These are phyloP conservation scores for Hylaea fasciaria DNA, from an alignment of 2,888 invertebrate species.

Conservation along the genomic window DNA sequence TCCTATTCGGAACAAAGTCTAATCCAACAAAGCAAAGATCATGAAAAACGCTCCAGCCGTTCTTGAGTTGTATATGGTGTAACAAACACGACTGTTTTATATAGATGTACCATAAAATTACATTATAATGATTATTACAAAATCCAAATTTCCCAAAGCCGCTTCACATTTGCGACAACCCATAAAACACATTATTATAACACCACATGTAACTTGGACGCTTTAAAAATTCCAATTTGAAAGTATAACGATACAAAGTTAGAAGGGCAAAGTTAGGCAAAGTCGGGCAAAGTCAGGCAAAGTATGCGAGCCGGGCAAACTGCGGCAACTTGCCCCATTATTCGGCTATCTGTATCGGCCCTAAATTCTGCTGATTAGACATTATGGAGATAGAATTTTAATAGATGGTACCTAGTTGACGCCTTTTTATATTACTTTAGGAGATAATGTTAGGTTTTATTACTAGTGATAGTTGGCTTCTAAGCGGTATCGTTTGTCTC, in stretches of 20 bases:
- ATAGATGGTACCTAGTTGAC: conserved; percentile 21
- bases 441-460: conserved; percentile 10
- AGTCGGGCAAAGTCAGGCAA: conserved; percentile 14
- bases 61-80: no score
- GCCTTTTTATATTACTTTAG: conserved; percentile 9
- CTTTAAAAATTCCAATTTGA: conserved; percentile 33
- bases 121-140: no score
- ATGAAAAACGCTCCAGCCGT: no score
- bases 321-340: conserved; percentile 31
- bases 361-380: conserved; percentile 31
- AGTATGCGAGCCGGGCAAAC: conserved; percentile 20
- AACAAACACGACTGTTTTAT: no score
- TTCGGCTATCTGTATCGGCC: conserved; percentile 27
- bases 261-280: conserved; percentile 19
- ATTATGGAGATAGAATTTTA: conserved; percentile 16
- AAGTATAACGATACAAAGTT: conserved; percentile 27
- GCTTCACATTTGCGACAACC: not conserved
- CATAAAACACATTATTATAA: conserved; percentile 24
- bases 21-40: no score
- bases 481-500: no score
- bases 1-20: no score
- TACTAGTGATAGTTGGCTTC: not conserved
- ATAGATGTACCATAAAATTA: no score
- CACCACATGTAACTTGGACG: conserved; percentile 22
- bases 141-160: not conserved